Evolutionary conservation across 53 echinoderm and acorn worm genomes (phyloP), one percentile per base, ranked within the genome.

Genomic region (Zoroaster sp.): DNA sequence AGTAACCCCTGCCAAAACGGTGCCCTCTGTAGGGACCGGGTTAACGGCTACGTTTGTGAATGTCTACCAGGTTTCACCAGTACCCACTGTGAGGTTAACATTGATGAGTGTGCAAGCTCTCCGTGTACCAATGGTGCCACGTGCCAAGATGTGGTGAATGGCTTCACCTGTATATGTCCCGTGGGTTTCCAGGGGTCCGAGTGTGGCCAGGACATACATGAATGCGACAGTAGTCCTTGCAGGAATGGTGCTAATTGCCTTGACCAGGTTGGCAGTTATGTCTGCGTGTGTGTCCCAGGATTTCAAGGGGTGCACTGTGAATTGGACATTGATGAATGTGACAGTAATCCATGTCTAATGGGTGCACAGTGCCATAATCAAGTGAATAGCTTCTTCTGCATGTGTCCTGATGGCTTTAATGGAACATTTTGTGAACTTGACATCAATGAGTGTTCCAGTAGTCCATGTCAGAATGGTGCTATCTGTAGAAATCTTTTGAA

Each of bases 61-160:
- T 89, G 89, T 68, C 45, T 45, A 0, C 25, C 18, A 0, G 89
- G 89, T 10, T 89, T 78, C 35, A 46, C 77, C 5, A 79, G 89
- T 21, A 35, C 31, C 30, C 46, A 6, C 17, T 93, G 93, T 43
- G 71, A 80, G 37, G 12, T 41, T 1, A 78, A 93, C 31, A 87
- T 87, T 12, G 89, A 92, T 44, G 92, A 92, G 51, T 92, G 92
- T 53, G 68, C 70, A 3, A 76, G 89, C 9, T 41, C 66, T 3
- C 93, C 93, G 18, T 93, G 93, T 72, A 74, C 49, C 76, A 89
- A 89, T n/a, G 89, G 89, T 18, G 89, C 93, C 32, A 88, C 77
- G 14, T 93, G 93, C 40, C 77, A 86, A 37, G 93, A 93, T 55
- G 55, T 93, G 0, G 93, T 93, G 17, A 86, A 93, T 46, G 93